Evolutionary conservation across 2,113 vertebrate species (phyloP).

Genomic region (Myiopsitta monachus): DNA sequence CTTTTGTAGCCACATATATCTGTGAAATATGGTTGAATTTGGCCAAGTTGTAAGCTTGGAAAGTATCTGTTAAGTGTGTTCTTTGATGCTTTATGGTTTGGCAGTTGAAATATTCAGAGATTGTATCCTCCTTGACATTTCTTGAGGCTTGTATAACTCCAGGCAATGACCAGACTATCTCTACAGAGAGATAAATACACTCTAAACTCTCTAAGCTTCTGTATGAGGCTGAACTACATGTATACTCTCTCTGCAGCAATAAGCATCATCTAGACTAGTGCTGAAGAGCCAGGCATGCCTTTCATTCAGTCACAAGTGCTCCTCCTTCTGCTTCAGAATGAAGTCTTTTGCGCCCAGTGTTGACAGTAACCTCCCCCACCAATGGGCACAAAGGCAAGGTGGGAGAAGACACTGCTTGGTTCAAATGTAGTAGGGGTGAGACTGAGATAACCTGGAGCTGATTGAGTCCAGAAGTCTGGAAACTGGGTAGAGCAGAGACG

Average conservation of each 20-base stretch:
- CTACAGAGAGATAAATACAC: background rate
- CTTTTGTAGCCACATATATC: background rate
- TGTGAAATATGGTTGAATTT: background rate
- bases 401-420: background rate
- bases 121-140: background rate
- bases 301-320: background rate
- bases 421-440: background rate
- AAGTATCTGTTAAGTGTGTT: background rate
- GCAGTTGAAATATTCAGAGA: background rate
- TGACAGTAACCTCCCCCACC: background rate
- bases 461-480: background rate
- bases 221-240: background rate
- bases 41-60: background rate
- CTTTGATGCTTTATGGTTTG: background rate
- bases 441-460: background rate
- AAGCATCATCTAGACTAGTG: background rate
- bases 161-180: background rate
- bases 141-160: background rate
- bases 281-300: background rate
- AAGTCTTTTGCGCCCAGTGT: background rate
- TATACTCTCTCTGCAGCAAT: background rate
- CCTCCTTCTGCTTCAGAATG: background rate
- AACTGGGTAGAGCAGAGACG: background rate
- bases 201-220: background rate
- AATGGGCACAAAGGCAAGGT: background rate